Percentiles rank a stretch among this genome's conserved stretches.
These are phyloP conservation scores for Nebria ingens DNA, from an alignment of 1,140 invertebrate genomes.

Conservation along the genomic window DNA sequence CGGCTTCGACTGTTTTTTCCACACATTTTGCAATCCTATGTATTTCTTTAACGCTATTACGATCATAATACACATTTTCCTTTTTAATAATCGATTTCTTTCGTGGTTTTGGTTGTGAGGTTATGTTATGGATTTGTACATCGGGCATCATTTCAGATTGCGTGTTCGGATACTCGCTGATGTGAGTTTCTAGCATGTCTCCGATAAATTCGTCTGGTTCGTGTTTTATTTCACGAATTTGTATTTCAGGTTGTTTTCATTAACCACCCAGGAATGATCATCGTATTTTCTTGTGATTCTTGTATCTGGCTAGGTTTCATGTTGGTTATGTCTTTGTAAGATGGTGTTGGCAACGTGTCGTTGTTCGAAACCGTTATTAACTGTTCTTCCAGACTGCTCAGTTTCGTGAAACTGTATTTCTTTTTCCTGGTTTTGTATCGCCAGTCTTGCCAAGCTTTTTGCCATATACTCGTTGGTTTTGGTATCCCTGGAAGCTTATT, in stretches of 20 bases:
- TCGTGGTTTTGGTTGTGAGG: too few relatives aligned
- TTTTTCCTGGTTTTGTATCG: not conserved
- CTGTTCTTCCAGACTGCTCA: not conserved
- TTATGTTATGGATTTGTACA: too few relatives aligned
- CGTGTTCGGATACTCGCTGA: not conserved
- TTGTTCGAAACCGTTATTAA: not conserved
- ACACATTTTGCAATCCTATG: not conserved
- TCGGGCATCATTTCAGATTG: not conserved
- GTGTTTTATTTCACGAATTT: not conserved
- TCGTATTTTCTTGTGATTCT: too few relatives aligned
- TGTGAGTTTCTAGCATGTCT: not conserved
- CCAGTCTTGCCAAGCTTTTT: not conserved
- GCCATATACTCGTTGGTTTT: not conserved
- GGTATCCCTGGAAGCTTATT: not conserved
- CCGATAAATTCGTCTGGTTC: not conserved
- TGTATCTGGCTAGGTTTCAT: too few relatives aligned
- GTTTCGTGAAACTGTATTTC: not conserved
- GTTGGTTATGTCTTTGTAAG: too few relatives aligned
- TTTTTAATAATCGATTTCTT: too few relatives aligned
- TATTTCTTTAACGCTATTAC: not conserved
- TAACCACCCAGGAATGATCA: too few relatives aligned
- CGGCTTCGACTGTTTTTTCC: not conserved
- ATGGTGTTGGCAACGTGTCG: not conserved
- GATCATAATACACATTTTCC: not conserved
- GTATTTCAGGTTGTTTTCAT: not conserved